A percentile compares a stretch with the other conserved stretches of the same genome.
Evolutionary conservation across 2,113 vertebrate genomes (phyloP).

Genomic region (Donacobius atricapilla): DNA sequence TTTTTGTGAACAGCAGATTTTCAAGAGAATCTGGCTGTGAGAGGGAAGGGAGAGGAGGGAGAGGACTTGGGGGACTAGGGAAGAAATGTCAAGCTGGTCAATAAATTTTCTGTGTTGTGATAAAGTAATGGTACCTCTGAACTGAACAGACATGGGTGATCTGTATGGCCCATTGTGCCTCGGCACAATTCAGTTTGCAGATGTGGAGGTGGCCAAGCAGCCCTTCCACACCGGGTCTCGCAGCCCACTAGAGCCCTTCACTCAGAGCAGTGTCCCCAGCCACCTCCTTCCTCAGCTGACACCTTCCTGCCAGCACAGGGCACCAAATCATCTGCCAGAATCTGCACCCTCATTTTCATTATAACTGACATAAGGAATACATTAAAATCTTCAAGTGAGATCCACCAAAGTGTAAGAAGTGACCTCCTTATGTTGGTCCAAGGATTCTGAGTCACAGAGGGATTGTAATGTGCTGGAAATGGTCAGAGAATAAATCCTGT

Average conservation of each 20-base stretch:
- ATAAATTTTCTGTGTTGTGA: not conserved
- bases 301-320: not conserved
- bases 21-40: not conserved
- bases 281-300: not conserved
- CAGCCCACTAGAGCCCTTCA: accelerated
- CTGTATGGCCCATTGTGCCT: accelerated
- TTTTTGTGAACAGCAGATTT: not conserved
- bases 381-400: not conserved
- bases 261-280: not conserved
- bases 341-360: not conserved
- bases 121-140: not conserved
- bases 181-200: not conserved
- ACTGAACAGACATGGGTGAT: not conserved
- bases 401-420: not conserved
- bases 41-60: not conserved
- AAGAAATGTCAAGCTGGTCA: not conserved
- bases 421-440: not conserved
- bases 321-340: not conserved
- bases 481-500: not conserved
- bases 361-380: not conserved
- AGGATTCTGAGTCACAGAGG: not conserved
- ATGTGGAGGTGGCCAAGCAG: not conserved
- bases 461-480: not conserved
- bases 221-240: accelerated
- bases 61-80: accelerated